A percentile compares a stretch with the other conserved stretches of the same genome.
phyloP scores from a whole-genome alignment of 2,113 vertebrate genomes.

The Beaufortia kweichowensis region DNA sequence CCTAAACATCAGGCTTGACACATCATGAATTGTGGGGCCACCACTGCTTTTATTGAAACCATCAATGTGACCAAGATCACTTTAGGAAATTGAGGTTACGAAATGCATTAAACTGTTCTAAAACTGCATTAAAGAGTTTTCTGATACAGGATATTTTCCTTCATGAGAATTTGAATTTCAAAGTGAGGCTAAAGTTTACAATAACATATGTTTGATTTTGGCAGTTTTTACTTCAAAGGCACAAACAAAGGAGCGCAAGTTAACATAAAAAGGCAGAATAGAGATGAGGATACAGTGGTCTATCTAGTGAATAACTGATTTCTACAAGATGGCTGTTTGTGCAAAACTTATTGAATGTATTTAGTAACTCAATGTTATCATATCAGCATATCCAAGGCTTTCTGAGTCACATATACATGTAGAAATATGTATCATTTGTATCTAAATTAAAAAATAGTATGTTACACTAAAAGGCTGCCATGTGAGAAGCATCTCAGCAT shows the following conservation, averaged over 20 bases:
- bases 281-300: neutral
- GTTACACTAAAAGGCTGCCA: no score
- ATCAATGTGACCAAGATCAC: constrained; percentile 35
- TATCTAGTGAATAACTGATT: neutral
- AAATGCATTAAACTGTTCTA: constrained; percentile 10
- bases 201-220: constrained; percentile 4
- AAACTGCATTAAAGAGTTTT: neutral
- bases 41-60: constrained; percentile 12
- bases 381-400: no score
- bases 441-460: no score
- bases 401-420: no score
- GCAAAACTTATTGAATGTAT: neutral
- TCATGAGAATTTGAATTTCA: constrained; percentile 12
- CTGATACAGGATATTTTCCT: neutral
- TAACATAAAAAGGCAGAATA: neutral
- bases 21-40: constrained; percentile 48
- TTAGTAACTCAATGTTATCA: no score
- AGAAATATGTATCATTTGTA: no score
- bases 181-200: neutral
- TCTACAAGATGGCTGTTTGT: neutral
- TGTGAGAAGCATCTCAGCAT: no score
- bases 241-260: neutral
- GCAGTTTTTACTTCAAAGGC: neutral
- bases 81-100: constrained; percentile 17
- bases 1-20: constrained; percentile 48